A percentile compares a stretch with the other conserved stretches of the same genome.
Conservation (phyloP, 2,797 vertebrate genomes). For the Glossophaga mutica region DNA sequence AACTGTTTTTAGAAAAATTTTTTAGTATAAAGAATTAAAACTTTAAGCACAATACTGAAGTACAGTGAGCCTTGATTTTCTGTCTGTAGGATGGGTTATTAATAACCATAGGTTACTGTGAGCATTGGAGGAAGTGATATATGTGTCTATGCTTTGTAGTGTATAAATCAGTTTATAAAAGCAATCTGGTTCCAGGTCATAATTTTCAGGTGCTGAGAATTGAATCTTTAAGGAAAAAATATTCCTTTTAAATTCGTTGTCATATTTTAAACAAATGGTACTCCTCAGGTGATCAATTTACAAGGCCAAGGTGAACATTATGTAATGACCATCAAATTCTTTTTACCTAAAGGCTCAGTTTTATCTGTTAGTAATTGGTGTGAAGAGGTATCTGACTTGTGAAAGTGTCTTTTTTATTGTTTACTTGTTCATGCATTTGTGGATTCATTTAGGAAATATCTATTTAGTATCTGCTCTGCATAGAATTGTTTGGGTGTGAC, state of each 20-base stretch:
- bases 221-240: background rate
- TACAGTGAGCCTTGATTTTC: background rate
- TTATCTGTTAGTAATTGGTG: background rate
- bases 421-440: background rate
- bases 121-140: background rate
- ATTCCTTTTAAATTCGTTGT: background rate
- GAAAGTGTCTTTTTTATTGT: background rate
- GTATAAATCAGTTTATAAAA: background rate
- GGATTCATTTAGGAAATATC: background rate
- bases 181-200: background rate
- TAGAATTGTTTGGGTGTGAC: background rate
- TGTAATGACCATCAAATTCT: background rate
- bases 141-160: background rate
- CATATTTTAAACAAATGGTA: background rate
- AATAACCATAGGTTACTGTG: background rate
- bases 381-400: background rate
- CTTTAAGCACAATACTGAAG: background rate
- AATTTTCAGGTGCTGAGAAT: slow-evolving; percentile 6
- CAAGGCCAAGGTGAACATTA: background rate
- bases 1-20: background rate
- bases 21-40: slow-evolving; percentile 23
- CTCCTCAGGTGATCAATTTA: background rate
- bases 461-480: background rate
- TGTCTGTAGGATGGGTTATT: background rate
- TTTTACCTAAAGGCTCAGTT: background rate